phyloP scores from a whole-genome alignment of 2,888 invertebrate species.

The Hartigia nigra region DNA sequence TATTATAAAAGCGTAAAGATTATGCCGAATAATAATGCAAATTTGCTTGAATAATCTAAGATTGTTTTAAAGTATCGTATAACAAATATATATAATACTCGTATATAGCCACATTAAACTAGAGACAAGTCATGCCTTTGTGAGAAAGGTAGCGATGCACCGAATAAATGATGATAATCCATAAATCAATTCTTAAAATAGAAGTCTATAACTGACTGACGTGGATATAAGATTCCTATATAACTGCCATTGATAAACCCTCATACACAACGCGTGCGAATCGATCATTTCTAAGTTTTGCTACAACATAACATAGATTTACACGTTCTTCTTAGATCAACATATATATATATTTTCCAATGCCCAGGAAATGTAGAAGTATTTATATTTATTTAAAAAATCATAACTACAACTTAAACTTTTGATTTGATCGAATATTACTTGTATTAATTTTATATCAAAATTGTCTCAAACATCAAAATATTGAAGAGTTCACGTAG shows the following conservation, averaged over 20 bases:
- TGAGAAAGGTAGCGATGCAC: slow-evolving; percentile 17
- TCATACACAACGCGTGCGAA: neutral
- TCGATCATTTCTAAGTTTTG: neutral
- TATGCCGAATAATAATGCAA: neutral
- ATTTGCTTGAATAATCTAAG: neutral
- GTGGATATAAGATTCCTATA: neutral
- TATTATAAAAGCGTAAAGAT: neutral
- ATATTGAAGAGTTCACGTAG: too few relatives aligned
- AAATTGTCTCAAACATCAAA: neutral
- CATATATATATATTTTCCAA: neutral
- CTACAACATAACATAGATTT: neutral
- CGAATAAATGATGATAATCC: slow-evolving; percentile 54
- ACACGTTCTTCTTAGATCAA: neutral
- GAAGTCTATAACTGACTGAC: neutral
- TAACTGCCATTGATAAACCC: neutral
- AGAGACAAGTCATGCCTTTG: neutral
- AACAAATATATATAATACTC: neutral
- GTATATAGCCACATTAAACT: neutral
- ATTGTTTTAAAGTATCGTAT: too few relatives aligned
- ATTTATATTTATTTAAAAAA: neutral
- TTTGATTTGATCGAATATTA: neutral
- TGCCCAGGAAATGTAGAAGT: neutral
- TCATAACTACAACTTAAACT: neutral
- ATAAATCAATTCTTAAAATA: slow-evolving; percentile 29
- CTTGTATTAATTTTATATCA: neutral